These are phyloP conservation scores for Apis florea DNA, from an alignment of 1,140 invertebrate genomes.

Conservation along the genomic window DNA sequence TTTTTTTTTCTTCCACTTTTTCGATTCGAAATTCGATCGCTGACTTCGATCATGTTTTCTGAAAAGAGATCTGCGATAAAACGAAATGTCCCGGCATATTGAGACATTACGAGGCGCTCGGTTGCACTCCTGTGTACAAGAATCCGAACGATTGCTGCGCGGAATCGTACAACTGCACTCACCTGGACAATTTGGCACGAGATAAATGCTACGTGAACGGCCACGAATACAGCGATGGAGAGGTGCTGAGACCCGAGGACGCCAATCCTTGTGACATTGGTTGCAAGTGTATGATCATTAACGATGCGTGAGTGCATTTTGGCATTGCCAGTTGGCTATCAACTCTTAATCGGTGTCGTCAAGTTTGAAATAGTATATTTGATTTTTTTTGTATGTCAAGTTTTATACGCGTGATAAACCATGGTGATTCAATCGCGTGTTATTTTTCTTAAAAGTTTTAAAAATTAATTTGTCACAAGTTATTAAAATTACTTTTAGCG, in stretches of 20 bases:
- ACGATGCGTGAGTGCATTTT: slow-evolving; percentile 42
- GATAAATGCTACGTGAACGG: slow-evolving; percentile 64
- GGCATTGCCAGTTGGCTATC: no score
- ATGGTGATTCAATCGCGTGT: no score
- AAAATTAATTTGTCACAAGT: no score
- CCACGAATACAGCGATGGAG: slow-evolving; percentile 50
- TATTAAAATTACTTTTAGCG: no score
- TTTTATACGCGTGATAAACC: no score
- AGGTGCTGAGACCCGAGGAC: slow-evolving; percentile 55
- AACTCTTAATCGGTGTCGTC: no score
- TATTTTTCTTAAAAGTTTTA: no score
- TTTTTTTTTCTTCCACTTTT: neutral
- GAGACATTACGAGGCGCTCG: slow-evolving; percentile 48
- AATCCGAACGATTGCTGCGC: slow-evolving; percentile 62
- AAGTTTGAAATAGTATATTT: no score
- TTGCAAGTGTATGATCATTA: slow-evolving; percentile 31
- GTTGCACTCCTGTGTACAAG: slow-evolving; percentile 54
- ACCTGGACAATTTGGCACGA: slow-evolving; percentile 29
- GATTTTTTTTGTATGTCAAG: no score
- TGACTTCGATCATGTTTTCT: neutral
- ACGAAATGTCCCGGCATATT: slow-evolving; percentile 53
- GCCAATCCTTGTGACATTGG: slow-evolving; percentile 48
- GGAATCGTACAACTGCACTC: slow-evolving; percentile 52
- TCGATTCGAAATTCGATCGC: neutral
- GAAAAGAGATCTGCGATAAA: slow-evolving; percentile 51